Percentiles rank a stretch among this genome's conserved stretches.
Conservation (phyloP, 2,113 vertebrate genomes). For the Lepus timidus region DNA sequence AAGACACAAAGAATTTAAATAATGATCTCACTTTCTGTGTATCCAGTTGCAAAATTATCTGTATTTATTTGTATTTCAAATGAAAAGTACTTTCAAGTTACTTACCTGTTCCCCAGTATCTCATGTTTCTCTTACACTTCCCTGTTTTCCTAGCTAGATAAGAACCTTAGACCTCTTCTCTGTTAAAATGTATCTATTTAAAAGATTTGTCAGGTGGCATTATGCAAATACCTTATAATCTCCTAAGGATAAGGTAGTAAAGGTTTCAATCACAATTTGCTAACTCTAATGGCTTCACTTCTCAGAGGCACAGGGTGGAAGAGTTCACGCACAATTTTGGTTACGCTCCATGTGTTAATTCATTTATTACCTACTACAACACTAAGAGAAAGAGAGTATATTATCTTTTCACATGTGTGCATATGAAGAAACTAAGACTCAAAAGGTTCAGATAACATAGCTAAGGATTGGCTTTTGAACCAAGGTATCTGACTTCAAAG, state of each 20-base stretch:
- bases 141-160: neutral
- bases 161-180: neutral
- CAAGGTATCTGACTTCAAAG: neutral
- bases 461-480: neutral
- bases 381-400: neutral
- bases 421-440: neutral
- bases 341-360: neutral
- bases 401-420: neutral
- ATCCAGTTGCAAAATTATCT: neutral
- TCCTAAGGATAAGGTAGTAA: neutral
- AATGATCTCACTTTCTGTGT: neutral
- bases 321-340: neutral
- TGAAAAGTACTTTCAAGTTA: slow-evolving; percentile 17
- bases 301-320: neutral
- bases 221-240: neutral
- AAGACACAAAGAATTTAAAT: neutral
- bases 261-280: neutral
- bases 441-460: neutral
- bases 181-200: slow-evolving; percentile 16
- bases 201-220: neutral
- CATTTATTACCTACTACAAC: neutral
- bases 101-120: neutral
- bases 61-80: neutral
- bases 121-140: neutral
- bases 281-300: neutral